Evolutionary conservation across 2,797 vertebrate genomes (phyloP), one percentile per base, ranked within the genome.

Genomic region (Acrocephalus scirpaceus): DNA sequence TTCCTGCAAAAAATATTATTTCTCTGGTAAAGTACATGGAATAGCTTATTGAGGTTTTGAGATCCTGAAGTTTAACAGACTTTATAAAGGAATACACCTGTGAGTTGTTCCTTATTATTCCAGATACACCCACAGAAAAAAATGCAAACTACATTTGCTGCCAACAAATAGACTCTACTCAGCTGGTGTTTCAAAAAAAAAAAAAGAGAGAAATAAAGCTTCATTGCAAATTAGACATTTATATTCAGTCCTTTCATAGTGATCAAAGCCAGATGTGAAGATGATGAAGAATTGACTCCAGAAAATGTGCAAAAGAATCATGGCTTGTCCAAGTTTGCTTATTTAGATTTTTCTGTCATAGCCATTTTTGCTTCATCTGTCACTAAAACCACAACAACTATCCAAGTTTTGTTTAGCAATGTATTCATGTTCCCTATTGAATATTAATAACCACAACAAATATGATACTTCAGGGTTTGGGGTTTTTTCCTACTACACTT

Each of bases 341-440:
- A 57, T 72, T 81, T 74, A 77, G 22, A 38, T 30, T 90, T 81
- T 92, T 83, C 60, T 92, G 32, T 77, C 50, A 62, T 34, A 54
- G 16, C 7, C 14, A 47, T 53, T 89, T 88, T 48, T 71, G 8
- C 34, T 81, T 95, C 34, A 34, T 84, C 20, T 86, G 27, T 69
- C 34, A 80, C 19, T 91, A 66, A 82, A 93, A 8, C 11, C 6
- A 42, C 17, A 11, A 25, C 7, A 66, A 17, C 5, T 38, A 90
- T 48, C 30, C 11, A 84, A 80, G 14, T 67, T 42, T 56, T 92
- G 38, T 71, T 51, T 62, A 51, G 9, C n/a, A 60, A n/a, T 14
- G 3, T 66, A 44, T 82, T 76, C 7, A 10, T 74, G 3, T 86
- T 80, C 18, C 32, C 17, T 83, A 32, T 9, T 16, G 77, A 77